Conservation (phyloP, 2,113 vertebrate genomes). For the Bagarius yarrelli region DNA sequence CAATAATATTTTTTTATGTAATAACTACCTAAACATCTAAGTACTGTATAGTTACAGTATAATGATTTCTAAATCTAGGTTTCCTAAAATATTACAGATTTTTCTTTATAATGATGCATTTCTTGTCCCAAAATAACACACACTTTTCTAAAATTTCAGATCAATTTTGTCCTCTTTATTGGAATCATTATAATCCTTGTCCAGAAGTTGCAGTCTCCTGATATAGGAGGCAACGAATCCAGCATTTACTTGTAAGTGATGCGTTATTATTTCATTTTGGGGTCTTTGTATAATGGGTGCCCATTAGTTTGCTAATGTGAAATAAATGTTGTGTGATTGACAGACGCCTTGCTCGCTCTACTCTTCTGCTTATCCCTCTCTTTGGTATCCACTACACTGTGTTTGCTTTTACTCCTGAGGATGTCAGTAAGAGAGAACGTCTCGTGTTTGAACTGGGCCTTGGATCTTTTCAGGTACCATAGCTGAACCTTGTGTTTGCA, state of each 20-base stretch:
- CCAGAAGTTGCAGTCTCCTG: conserved; percentile 96
- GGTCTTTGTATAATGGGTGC: background rate
- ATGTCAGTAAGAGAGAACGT: conserved; percentile 91
- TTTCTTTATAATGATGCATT: background rate
- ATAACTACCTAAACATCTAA: no score
- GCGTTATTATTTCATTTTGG: background rate
- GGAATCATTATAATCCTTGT: conserved; percentile 98
- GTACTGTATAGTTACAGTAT: no score
- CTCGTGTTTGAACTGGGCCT: conserved; percentile 96
- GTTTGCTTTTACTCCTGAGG: conserved; percentile 96
- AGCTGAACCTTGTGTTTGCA: background rate
- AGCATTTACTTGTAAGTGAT: conserved; percentile 98
- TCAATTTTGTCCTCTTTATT: conserved; percentile 95
- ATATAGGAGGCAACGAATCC: conserved; percentile 95
- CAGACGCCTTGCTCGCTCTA: conserved; percentile 93
- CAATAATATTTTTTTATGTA: no score
- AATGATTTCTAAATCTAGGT: no score
- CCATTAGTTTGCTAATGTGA: background rate
- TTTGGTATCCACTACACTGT: conserved; percentile 99
- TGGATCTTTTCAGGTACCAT: conserved; percentile 91
- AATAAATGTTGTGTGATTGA: conserved; percentile 22
- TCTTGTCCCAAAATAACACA: background rate
- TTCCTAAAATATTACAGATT: no score
- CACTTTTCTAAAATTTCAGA: conserved; percentile 66
- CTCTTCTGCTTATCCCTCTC: conserved; percentile 92